phyloP scores from a whole-genome alignment of 2,888 invertebrate genomes.

The Micoletzkya japonica region DNA sequence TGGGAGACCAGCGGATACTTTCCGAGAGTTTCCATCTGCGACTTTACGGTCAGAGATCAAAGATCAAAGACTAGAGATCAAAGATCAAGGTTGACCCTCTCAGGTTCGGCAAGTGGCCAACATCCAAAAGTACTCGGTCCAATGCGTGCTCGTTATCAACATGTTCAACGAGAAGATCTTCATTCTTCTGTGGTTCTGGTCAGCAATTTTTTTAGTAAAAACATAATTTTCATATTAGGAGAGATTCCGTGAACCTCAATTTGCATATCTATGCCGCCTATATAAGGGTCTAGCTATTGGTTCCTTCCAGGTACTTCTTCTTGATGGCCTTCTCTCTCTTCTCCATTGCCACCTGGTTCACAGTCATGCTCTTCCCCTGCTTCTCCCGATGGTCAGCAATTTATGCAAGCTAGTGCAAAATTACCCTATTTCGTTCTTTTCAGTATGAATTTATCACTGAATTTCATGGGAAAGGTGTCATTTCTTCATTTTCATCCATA shows the following conservation, averaged over 20 bases:
- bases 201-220: constrained; percentile 17
- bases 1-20: constrained; percentile 60
- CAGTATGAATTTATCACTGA: background rate
- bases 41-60: constrained; percentile 61
- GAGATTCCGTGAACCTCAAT: background rate
- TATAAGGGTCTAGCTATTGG: background rate
- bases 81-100: constrained; percentile 15
- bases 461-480: background rate
- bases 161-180: constrained; percentile 64
- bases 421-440: background rate
- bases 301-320: constrained; percentile 51
- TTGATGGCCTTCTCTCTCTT: constrained; percentile 48
- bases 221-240: background rate
- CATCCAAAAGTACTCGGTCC: constrained; percentile 63
- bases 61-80: background rate
- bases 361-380: constrained; percentile 53
- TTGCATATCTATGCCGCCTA: background rate
- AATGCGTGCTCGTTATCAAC: constrained; percentile 63
- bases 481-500: background rate
- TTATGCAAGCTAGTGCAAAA: background rate
- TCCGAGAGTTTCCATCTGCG: constrained; percentile 58
- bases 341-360: constrained; percentile 57
- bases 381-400: constrained; percentile 49
- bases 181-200: constrained; percentile 61
- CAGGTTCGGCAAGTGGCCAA: constrained; percentile 62